Evolutionary conservation across 2,888 invertebrate genomes (phyloP), one percentile per base, ranked within the genome.

Genomic region (Neuroscelio doddi): DNA sequence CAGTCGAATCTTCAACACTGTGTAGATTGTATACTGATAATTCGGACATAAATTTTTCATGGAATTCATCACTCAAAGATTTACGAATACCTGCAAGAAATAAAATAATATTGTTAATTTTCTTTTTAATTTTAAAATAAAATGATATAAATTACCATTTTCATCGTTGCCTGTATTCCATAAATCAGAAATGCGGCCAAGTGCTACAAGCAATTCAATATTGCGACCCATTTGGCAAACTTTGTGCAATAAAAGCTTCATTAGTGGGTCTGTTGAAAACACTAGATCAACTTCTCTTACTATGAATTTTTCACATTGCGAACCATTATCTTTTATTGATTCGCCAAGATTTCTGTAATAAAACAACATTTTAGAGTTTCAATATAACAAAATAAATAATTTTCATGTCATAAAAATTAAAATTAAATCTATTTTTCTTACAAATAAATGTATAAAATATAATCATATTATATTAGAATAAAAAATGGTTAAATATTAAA

Each of bases 211-310:
- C 10, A 85, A 71, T 42, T 85, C 84, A 16, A 85, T 79, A 64
- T 80, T 85, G 38, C 80, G 77, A 32, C 84, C 85, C 69, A 84
- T 81, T 66, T 83, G 78, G 39, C 76, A 75, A 1, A 84, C 77
- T 70, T 81, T 83, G 16, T 73, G 72, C 15, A 79, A 58, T 36
- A 85, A 70, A 26, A 80, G 69, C 41, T 78, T 78, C 73, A 85
- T 79, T 21, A 85, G 70, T 10, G 83, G 83, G 71, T 84, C 83
- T 10, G 64, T 53, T 17, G 56, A 21, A 56, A 76, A 80, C 38
- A 74, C 50, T 15, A 65, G 56, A 53, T 79, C 74, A 9, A 77
- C 64, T 17, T 69, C 41, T 62, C 80, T 73, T 24, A 79, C 57
- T 9, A 52, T 49, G 58, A 83, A 84, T 57, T 69, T 73, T 57